Percentiles rank a stretch among this genome's conserved stretches.
Conservation (phyloP, 2,888 invertebrate species). For the Gonocerus acuteangulatus region DNA sequence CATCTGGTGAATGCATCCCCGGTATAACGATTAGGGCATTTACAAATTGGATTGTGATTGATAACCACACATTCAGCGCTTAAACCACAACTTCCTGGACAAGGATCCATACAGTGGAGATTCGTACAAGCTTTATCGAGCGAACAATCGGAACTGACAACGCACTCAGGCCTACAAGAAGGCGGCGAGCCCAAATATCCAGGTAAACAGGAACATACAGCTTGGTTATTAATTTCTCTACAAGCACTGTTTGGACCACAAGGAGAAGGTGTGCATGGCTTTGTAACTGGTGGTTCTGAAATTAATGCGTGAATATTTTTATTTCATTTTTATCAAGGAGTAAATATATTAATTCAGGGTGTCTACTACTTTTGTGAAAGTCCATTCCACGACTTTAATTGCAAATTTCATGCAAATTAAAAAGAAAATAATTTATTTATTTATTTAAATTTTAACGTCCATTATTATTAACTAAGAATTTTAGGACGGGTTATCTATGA, state of each 20-base stretch:
- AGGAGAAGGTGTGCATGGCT: slow-evolving; percentile 54
- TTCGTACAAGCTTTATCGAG: slow-evolving; percentile 60
- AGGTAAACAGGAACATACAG: slow-evolving; percentile 57
- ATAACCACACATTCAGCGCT: slow-evolving; percentile 52
- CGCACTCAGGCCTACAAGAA: slow-evolving; percentile 70
- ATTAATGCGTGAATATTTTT: background rate
- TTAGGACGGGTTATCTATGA: no score
- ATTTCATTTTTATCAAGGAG: background rate
- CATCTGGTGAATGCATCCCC: slow-evolving; percentile 77
- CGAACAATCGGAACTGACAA: slow-evolving; percentile 64
- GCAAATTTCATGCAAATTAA: no score
- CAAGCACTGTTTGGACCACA: slow-evolving; percentile 75
- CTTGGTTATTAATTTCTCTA: slow-evolving; percentile 48
- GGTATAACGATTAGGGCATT: slow-evolving; percentile 61
- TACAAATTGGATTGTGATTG: slow-evolving; percentile 72
- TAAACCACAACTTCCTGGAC: slow-evolving; percentile 63
- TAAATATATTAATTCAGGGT: no score
- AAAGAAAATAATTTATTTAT: background rate
- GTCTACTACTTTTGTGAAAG: no score
- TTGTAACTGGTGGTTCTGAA: slow-evolving; percentile 40
- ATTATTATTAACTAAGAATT: no score
- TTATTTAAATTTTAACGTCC: no score
- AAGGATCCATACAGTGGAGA: slow-evolving; percentile 54
- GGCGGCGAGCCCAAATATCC: slow-evolving; percentile 69
- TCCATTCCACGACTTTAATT: no score